These are phyloP conservation scores for Rhinopomastus cyanomelas DNA, from an alignment of 2,113 vertebrate species.

Conservation along the genomic window DNA sequence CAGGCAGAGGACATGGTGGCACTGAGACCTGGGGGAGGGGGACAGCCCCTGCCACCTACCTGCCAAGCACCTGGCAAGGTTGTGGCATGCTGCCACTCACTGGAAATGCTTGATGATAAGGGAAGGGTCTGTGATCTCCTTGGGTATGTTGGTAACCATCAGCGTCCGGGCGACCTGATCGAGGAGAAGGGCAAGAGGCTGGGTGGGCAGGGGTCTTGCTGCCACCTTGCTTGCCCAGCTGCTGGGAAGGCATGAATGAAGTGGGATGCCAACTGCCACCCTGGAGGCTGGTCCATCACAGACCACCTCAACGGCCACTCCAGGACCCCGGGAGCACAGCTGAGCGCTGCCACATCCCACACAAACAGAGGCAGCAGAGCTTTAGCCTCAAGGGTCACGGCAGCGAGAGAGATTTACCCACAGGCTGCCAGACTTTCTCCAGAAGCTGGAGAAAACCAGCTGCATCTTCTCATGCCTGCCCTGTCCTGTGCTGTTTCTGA, in stretches of 20 bases:
- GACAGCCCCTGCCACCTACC: background rate
- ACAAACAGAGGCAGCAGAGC: background rate
- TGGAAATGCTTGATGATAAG: constrained; percentile 95
- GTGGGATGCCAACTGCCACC: background rate
- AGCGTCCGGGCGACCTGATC: constrained; percentile 87
- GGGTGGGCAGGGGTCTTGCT: rapidly evolving
- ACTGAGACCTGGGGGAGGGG: background rate
- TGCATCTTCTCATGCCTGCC: background rate
- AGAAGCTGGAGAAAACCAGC: background rate
- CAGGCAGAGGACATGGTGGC: constrained; percentile 17
- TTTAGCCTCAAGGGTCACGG: background rate
- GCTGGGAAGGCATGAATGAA: rapidly evolving
- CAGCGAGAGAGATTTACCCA: background rate
- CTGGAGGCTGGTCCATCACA: background rate
- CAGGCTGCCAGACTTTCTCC: background rate
- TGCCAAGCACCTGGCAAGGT: background rate
- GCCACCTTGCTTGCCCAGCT: background rate
- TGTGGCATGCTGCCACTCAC: constrained; percentile 72
- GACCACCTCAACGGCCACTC: background rate
- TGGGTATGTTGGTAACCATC: constrained; percentile 92
- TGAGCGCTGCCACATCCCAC: background rate
- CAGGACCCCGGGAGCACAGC: background rate
- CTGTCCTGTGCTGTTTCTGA: background rate
- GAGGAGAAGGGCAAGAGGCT: background rate
- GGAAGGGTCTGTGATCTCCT: constrained; percentile 89